Conservation (phyloP, 2,888 invertebrate species). For the Scaeva pyrastri region DNA sequence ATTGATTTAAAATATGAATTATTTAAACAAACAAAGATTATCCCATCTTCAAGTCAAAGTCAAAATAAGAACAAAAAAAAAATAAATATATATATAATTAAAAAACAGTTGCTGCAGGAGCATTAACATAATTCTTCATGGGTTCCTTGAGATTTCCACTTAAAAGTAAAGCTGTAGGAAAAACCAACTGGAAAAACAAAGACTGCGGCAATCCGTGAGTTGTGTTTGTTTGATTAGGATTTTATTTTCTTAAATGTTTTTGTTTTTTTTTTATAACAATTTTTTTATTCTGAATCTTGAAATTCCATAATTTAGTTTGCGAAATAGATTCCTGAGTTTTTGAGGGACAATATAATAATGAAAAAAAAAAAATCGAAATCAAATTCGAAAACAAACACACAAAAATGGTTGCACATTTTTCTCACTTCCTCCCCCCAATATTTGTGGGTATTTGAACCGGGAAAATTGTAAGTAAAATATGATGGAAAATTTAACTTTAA, state of each 20-base stretch:
- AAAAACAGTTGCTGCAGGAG: constrained; percentile 54
- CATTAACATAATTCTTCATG: constrained; percentile 42
- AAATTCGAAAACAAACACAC: constrained; percentile 14
- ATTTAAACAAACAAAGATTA: constrained; percentile 24
- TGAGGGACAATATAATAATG: constrained; percentile 29
- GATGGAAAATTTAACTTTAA: constrained; percentile 37
- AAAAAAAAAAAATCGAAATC: not conserved
- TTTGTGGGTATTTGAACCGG: constrained; percentile 57
- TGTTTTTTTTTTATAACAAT: constrained; percentile 53
- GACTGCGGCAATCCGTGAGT: constrained; percentile 69
- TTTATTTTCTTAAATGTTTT: constrained; percentile 53
- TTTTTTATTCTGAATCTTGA: constrained; percentile 60
- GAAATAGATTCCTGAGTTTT: constrained; percentile 61
- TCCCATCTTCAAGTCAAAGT: constrained; percentile 61
- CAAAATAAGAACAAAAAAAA: constrained; percentile 21
- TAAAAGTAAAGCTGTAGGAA: constrained; percentile 52
- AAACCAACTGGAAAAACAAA: constrained; percentile 50
- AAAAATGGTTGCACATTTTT: constrained; percentile 56
- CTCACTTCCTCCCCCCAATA: constrained; percentile 48
- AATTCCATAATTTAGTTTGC: constrained; percentile 64
- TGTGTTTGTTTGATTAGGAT: constrained; percentile 70
- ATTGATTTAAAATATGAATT: constrained; percentile 45
- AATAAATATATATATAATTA: no score
- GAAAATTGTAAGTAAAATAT: constrained; percentile 73
- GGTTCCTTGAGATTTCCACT: constrained; percentile 50